A percentile compares a stretch with the other conserved stretches of the same genome.
Evolutionary conservation across 2,888 invertebrate species (phyloP).

Genomic region (Operophtera brumata): DNA sequence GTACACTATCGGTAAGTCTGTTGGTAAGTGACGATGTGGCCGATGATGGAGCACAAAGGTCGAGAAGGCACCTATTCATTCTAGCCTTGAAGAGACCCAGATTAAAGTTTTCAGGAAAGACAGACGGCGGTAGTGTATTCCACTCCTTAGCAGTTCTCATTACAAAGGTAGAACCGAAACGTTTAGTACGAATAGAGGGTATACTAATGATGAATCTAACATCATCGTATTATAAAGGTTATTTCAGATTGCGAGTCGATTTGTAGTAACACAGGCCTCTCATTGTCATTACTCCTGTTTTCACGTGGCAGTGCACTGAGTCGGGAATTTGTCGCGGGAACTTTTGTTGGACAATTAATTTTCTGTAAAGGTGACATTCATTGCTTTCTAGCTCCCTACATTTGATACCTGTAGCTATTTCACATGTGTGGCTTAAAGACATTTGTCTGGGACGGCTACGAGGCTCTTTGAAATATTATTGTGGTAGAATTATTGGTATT

Average conservation of each 20-base stretch:
- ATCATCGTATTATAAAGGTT: conserved; percentile 1
- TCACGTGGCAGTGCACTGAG: conserved; percentile 32
- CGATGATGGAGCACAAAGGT: too few relatives aligned
- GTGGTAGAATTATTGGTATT: conserved; percentile 4
- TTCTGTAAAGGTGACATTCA: conserved; percentile 36
- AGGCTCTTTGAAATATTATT: conserved; percentile 7
- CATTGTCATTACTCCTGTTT: conserved; percentile 33
- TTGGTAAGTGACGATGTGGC: too few relatives aligned
- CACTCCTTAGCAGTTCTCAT: too few relatives aligned
- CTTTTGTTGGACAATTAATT: conserved; percentile 36
- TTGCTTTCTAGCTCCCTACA: conserved; percentile 31
- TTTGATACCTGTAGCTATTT: conserved; percentile 27
- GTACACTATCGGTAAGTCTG: too few relatives aligned
- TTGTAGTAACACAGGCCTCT: conserved; percentile 13
- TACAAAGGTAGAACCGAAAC: too few relatives aligned
- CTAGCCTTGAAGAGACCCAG: too few relatives aligned
- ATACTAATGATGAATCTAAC: too few relatives aligned
- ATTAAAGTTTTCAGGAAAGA: too few relatives aligned
- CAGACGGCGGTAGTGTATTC: too few relatives aligned
- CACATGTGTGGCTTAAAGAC: conserved; percentile 21
- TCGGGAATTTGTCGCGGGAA: conserved; percentile 31
- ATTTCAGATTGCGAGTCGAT: conserved; percentile 5
- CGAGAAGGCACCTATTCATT: too few relatives aligned
- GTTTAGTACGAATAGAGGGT: too few relatives aligned
- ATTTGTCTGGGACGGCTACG: conserved; percentile 13